Evolutionary conservation across 2,888 invertebrate genomes (phyloP), one percentile per base, ranked within the genome.

Genomic region (Anticlea derivata): DNA sequence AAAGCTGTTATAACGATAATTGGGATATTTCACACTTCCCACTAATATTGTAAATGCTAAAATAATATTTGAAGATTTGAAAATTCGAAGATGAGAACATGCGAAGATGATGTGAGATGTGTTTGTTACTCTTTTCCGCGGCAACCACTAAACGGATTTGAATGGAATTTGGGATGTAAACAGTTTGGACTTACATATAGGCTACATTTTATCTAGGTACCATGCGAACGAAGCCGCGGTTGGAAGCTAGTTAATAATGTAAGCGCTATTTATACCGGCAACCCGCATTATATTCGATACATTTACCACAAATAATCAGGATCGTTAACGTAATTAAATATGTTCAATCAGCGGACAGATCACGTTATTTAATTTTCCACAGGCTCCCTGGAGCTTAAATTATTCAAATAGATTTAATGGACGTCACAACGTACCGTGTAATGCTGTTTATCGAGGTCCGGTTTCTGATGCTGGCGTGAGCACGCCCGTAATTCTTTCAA

Each of bases 401-500:
- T 59, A 55, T 58, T 50, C 53, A 41, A 44, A 53, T 44, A 40
- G 41, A 45, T 46, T 57, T 57, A 59, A 61, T 58, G 50, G 40
- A 57, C 46, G 55, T 45, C 44, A 33, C 33, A 57, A 47, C 48
- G 55, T 39, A 13, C 31, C 49, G 34, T 51, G 31, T 55, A 30
- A 45, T 44, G 37, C 39, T 35, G 46, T 55, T 45, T 56, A 47
- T 47, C 38, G 50, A 43, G 51, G 51, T 60, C 53, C 53, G 53
- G 55, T 60, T 56, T 51, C 51, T 45, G 50, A 39, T 44, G 52
- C 39, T 38, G 55, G 38, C 41, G 34, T 62, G 58, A 60, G 61
- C 60, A 51, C 50, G 54, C 57, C 65, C 57, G 65, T 70, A 65
- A 68, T 68, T 67, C 63, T 70, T 67, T 66, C 53, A 53, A 55